Base-by-base conservation (phyloP, 2,888 invertebrate species). In the Aleiodes alternator region DNA sequence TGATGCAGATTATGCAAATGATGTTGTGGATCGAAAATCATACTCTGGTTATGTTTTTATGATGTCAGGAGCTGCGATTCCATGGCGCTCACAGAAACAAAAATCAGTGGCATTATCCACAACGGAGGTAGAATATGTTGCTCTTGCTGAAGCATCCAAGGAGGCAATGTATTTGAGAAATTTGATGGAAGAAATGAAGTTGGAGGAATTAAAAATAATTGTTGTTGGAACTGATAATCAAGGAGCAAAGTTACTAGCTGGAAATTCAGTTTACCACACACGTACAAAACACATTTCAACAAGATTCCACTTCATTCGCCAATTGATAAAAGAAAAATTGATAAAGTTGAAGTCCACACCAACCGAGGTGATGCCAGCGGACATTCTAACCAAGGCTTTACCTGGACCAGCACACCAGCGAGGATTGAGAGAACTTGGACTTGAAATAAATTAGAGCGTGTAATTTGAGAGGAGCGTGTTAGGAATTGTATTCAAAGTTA, bases 11-110 rank as follows among this genome's bases (percentile, higher is more conserved):
- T 76, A 68, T 31, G 76, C 78, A 1, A 76, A 78, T 75, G 14
- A 59, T 75, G 69, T 75, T 51, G 4, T 29, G 74, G 11, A 72
- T 69, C 1, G 70, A 72, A 7, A 50, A 64, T 78, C 76, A 6
- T 76, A 73, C 23, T 57, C 76, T 6, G 76, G 78, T 0, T 78
- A 71, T 12, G 71, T 38, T 8, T 78, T 71, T 43, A 29, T 71
- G 5, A 50, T 73, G 11, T 23, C 50, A n/a, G 71, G 76, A 3
- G 73, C 73, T 7, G 73, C 78, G 1, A 70, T 78, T 43, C 29
- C 71, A 4, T 76, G 69, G 76, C 73, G 61, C 71, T 80, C 73
- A 66, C 66, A 76, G 73, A 81, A 82, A 31, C 76, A 81, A n/a
- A 83, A 68, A 2, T 72, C 73, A 12, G 73, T 76, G 0, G 75